These are phyloP conservation scores for Semotilus atromaculatus DNA, from an alignment of 2,797 vertebrate species.

Conservation along the genomic window DNA sequence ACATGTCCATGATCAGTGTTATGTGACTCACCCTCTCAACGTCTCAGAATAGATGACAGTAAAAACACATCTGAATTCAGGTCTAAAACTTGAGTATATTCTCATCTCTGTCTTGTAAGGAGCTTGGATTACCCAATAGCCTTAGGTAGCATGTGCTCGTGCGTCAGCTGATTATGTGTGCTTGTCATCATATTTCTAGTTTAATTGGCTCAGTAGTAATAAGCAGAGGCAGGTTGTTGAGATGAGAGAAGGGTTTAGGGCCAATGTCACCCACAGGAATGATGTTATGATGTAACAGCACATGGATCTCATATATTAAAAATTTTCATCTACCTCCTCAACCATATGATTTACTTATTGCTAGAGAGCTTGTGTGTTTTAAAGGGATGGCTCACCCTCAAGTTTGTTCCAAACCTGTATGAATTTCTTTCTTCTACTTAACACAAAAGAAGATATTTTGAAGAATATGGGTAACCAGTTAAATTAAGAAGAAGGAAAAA, in stretches of 20 bases:
- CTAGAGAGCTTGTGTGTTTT: background rate
- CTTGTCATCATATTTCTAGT: background rate
- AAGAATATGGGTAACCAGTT: no score
- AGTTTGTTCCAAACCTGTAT: no score
- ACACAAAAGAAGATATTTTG: no score
- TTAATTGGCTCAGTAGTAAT: slow-evolving; percentile 29
- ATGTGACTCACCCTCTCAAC: background rate
- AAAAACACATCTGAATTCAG: background rate
- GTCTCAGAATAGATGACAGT: background rate
- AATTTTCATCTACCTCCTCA: background rate
- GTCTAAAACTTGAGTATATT: background rate
- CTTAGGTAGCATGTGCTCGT: background rate
- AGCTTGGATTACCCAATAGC: background rate
- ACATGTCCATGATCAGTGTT: background rate
- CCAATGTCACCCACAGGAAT: slow-evolving; percentile 9
- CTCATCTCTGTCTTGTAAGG: background rate
- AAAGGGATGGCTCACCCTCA: no score
- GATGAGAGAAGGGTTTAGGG: background rate
- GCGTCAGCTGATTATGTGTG: background rate
- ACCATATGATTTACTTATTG: background rate
- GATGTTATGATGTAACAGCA: background rate
- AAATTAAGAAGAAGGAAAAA: no score
- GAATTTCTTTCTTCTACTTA: no score
- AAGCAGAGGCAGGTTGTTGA: background rate
- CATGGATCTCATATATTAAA: background rate